These are phyloP conservation scores for Gambusia yucatana DNA, from an alignment of 2,797 vertebrate genomes.

Conservation along the genomic window DNA sequence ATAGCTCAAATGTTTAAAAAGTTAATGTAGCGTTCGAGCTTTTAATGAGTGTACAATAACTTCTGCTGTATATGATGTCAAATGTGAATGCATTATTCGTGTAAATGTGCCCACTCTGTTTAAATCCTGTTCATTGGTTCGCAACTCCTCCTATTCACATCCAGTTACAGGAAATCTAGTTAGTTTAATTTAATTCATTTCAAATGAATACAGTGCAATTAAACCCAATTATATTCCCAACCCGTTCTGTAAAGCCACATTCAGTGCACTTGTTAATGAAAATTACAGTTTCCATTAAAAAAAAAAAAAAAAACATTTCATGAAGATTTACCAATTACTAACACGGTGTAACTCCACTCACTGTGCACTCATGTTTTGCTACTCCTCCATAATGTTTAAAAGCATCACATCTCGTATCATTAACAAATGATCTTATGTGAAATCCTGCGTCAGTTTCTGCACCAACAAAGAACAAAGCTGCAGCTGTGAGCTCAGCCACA, in stretches of 20 bases:
- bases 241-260: neutral
- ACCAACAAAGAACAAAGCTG: constrained; percentile 6
- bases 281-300: neutral
- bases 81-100: neutral
- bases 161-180: neutral
- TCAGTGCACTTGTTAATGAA: neutral
- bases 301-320: neutral
- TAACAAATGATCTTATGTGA: neutral
- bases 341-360: neutral
- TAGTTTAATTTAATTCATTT: neutral
- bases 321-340: neutral
- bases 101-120: neutral
- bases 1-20: neutral
- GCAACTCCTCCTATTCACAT: neutral
- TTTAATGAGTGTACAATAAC: neutral
- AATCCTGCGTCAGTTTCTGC: neutral
- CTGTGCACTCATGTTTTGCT: neutral
- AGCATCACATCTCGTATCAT: neutral
- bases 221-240: neutral
- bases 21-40: neutral
- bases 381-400: neutral
- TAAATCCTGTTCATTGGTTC: neutral
- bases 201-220: neutral
- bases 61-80: neutral
- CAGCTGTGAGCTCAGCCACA: constrained; percentile 5